Conservation (phyloP, 1,140 invertebrate species). For the Drosophila prosaltans region DNA sequence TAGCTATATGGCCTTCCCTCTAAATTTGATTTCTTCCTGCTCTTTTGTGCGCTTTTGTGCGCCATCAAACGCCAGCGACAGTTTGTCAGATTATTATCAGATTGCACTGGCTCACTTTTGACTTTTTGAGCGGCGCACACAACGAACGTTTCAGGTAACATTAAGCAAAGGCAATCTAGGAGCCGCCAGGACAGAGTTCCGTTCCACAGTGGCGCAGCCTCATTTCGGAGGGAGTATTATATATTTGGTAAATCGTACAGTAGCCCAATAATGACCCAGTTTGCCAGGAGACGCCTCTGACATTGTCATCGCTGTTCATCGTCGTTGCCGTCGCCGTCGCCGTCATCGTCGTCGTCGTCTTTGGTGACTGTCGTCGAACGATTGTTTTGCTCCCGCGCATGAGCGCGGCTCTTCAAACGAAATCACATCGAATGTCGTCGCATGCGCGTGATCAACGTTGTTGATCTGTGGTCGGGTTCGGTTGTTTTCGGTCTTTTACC, state of each 20-base stretch:
- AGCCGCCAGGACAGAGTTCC: conserved; percentile 25
- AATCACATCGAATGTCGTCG: conserved; percentile 81
- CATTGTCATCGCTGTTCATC: conserved; percentile 20
- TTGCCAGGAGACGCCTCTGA: conserved; percentile 4
- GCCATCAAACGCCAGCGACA: conserved; percentile 80
- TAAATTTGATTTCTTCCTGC: conserved; percentile 81
- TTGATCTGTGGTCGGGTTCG: conserved; percentile 66
- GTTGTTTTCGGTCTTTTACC: conserved; percentile 36
- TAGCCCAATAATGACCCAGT: conserved; percentile 17
- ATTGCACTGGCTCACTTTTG: conserved; percentile 82
- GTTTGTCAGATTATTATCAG: conserved; percentile 83
- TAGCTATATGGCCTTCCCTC: conserved; percentile 20
- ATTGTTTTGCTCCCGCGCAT: conserved; percentile 81
- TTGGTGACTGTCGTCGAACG: conserved; percentile 61
- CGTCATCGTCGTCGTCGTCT: conserved; percentile 30
- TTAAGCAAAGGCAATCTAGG: conserved; percentile 26
- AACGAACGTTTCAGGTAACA: conserved; percentile 39
- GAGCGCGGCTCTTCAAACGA: conserved; percentile 77
- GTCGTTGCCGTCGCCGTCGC: not conserved
- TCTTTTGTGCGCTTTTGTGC: conserved; percentile 76
- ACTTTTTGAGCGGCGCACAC: conserved; percentile 62
- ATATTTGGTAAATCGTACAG: not conserved
- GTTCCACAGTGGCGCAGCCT: conserved; percentile 10
- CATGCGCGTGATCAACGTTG: conserved; percentile 80
- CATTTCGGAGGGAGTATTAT: not conserved